phyloP scores from a whole-genome alignment of 2,888 invertebrate genomes.

The Eristalinus sepulchralis region DNA sequence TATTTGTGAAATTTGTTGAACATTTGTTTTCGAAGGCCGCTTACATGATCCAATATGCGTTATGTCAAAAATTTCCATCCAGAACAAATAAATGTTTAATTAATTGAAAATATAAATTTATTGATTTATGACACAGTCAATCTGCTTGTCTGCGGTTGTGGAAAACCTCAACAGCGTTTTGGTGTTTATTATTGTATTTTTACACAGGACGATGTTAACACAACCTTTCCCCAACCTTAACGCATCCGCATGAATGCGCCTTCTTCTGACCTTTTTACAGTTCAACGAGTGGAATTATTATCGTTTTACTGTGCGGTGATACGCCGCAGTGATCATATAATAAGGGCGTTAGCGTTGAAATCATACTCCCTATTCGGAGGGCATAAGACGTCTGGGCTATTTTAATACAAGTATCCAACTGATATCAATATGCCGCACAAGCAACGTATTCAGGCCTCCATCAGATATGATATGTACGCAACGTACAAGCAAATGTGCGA shows the following conservation, averaged over 20 bases:
- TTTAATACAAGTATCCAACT: background rate
- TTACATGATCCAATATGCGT: too few relatives aligned
- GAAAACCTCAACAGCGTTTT: background rate
- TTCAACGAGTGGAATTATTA: background rate
- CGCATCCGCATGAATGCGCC: background rate
- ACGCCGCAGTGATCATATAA: background rate
- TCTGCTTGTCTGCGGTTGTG: background rate
- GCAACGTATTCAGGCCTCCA: background rate
- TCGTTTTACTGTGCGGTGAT: background rate
- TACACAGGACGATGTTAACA: background rate
- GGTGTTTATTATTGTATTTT: background rate
- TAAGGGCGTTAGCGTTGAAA: background rate
- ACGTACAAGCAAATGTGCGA: background rate
- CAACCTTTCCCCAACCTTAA: background rate
- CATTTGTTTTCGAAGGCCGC: too few relatives aligned
- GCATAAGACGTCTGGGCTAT: background rate
- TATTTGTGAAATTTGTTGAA: too few relatives aligned
- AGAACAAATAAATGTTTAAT: background rate
- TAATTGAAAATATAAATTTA: background rate
- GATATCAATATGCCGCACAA: background rate
- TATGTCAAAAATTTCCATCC: too few relatives aligned
- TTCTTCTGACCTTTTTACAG: background rate
- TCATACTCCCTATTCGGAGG: background rate
- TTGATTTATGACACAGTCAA: background rate
- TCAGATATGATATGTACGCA: background rate